Conservation (phyloP, 2,888 invertebrate species). For the Aphelenchoides bicaudatus region DNA sequence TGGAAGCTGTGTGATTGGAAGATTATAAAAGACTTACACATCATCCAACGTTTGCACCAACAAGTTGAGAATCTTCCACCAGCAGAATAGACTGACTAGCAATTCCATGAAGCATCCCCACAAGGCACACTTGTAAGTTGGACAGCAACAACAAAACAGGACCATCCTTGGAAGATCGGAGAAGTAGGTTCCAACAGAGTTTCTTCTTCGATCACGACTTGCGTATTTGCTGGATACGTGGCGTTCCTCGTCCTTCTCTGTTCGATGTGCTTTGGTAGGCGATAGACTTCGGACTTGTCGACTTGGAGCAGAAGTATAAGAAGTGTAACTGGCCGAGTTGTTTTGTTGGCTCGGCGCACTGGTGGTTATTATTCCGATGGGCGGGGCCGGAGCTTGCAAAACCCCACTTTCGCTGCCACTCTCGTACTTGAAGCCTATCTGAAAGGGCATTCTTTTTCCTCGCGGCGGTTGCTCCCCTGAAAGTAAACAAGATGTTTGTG, state of each 20-base stretch:
- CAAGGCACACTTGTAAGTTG: slow-evolving; percentile 50
- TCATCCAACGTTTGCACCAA: slow-evolving; percentile 12
- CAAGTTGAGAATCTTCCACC: slow-evolving; percentile 14
- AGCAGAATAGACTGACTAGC: slow-evolving; percentile 20
- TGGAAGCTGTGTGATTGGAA: not conserved
- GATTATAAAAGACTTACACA: slow-evolving; percentile 18
- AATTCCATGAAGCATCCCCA: slow-evolving; percentile 28
- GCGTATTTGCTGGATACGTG: not conserved
- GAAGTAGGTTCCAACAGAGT: slow-evolving; percentile 6
- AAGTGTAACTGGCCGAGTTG: not conserved
- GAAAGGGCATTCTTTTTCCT: slow-evolving; percentile 10
- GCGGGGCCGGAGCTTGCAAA: not conserved
- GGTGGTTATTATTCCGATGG: not conserved
- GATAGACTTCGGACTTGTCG: too few species aligned
- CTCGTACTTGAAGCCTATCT: slow-evolving; percentile 7
- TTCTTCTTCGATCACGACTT: too few species aligned
- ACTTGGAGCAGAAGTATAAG: not conserved
- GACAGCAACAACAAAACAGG: slow-evolving; percentile 50
- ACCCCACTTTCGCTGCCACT: too few species aligned
- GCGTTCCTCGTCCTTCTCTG: not conserved
- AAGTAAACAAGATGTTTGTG: too few species aligned
- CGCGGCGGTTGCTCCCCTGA: too few species aligned
- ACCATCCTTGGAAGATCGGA: slow-evolving; percentile 29
- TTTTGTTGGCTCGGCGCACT: not conserved
- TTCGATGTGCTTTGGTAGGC: not conserved